Conservation (phyloP, 2,888 invertebrate genomes). For the Lepidocyrtinus sp. region DNA sequence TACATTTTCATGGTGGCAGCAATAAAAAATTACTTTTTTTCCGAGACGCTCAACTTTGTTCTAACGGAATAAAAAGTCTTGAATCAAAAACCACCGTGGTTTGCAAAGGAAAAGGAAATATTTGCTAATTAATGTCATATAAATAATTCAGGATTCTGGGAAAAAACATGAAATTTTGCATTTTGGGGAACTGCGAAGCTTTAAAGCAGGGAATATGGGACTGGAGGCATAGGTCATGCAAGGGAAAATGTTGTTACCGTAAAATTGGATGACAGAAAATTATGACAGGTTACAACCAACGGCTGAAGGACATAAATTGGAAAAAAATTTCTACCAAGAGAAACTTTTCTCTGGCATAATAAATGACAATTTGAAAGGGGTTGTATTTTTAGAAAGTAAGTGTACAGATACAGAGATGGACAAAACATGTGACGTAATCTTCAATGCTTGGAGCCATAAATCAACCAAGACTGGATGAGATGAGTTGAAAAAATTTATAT, state of each 20-base stretch:
- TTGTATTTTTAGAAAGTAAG: too few species aligned
- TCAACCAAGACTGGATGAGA: too few species aligned
- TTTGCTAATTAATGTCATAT: conserved; percentile 10
- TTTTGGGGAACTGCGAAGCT: neutral
- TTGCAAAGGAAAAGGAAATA: neutral
- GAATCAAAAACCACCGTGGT: neutral
- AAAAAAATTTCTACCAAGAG: neutral
- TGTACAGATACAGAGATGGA: too few species aligned
- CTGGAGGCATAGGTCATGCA: neutral
- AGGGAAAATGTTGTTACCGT: neutral
- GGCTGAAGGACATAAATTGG: conserved; percentile 8
- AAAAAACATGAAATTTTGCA: neutral
- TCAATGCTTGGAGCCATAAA: too few species aligned
- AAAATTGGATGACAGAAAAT: conserved; percentile 11
- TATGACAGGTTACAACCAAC: neutral
- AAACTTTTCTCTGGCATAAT: conserved; percentile 10
- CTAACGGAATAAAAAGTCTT: too few species aligned
- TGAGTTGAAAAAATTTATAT: too few species aligned
- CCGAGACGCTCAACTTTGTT: neutral
- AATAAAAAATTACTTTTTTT: conserved; percentile 3
- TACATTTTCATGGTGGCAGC: neutral
- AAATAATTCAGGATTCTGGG: conserved; percentile 1
- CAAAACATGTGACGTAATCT: too few species aligned
- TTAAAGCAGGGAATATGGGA: neutral
- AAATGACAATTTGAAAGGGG: conserved; percentile 1